Conservation (phyloP, 2,113 vertebrate species). For the Galbula dea region DNA sequence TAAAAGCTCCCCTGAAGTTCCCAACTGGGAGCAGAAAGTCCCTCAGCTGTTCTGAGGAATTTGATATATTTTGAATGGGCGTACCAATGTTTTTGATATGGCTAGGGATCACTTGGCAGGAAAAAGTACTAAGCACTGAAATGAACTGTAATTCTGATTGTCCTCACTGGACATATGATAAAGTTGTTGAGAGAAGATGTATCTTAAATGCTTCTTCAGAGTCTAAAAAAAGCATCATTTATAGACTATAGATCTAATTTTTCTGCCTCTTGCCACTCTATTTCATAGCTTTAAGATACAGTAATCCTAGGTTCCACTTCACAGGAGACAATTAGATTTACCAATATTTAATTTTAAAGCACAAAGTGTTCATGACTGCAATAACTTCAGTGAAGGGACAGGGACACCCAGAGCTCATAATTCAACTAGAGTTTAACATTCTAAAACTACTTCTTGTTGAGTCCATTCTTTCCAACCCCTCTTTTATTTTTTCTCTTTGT, state of each 20-base stretch:
- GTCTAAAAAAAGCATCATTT: constrained; percentile 55
- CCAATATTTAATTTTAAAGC: constrained; percentile 69
- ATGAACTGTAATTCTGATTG: constrained; percentile 33
- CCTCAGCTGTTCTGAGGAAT: no score
- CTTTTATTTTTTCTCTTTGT: constrained; percentile 16
- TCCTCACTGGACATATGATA: constrained; percentile 12
- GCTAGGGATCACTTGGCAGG: background rate
- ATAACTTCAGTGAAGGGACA: constrained; percentile 1
- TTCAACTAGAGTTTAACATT: constrained; percentile 52
- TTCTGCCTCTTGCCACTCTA: background rate
- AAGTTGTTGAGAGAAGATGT: constrained; percentile 26
- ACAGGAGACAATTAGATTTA: constrained; percentile 67
- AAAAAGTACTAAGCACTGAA: background rate
- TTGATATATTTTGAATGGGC: background rate
- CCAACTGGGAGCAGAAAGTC: no score
- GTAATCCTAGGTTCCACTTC: constrained; percentile 51
- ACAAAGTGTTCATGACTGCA: constrained; percentile 39
- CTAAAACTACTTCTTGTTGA: background rate
- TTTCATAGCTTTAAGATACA: constrained; percentile 20
- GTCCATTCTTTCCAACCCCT: background rate
- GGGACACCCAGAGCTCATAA: constrained; percentile 25
- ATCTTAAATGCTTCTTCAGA: constrained; percentile 33
- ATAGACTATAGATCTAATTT: background rate
- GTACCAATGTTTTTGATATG: background rate
- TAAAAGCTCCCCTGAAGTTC: no score